Percentiles rank a stretch among this genome's conserved stretches.
Evolutionary conservation across 2,113 vertebrate species (phyloP).

Genomic region (Oophaga pumilio): DNA sequence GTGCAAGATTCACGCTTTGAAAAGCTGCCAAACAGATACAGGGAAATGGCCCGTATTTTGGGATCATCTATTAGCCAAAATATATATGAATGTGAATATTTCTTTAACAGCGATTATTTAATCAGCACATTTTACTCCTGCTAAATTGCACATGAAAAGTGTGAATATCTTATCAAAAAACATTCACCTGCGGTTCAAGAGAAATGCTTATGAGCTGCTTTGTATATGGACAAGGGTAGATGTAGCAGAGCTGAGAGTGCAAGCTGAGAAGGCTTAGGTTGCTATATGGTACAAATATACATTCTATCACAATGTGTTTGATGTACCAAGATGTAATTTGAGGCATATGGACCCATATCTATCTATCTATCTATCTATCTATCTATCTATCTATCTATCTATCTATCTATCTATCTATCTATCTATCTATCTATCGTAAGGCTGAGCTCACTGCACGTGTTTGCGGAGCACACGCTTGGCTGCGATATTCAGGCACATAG

Average conservation of each 20-base stretch:
- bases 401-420: too few relatives aligned
- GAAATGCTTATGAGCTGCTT: neutral
- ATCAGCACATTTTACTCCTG: neutral
- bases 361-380: too few relatives aligned
- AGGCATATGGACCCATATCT: too few relatives aligned
- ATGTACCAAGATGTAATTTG: too few relatives aligned
- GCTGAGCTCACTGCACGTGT: too few relatives aligned
- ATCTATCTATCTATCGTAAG: too few relatives aligned
- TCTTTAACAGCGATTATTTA: neutral
- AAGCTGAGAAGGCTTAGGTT: too few relatives aligned
- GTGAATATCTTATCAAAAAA: neutral
- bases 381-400: too few relatives aligned
- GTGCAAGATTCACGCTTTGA: constrained; percentile 33
- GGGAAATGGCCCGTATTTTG: constrained; percentile 21
- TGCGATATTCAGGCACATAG: too few relatives aligned
- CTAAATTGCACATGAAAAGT: neutral
- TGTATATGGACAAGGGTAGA: neutral
- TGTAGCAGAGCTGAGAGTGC: neutral
- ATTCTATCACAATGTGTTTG: too few relatives aligned
- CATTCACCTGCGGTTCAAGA: neutral
- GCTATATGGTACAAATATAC: too few relatives aligned
- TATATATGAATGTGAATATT: neutral
- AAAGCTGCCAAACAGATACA: constrained; percentile 32
- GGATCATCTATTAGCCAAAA: constrained; percentile 16
- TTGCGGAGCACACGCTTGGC: too few relatives aligned